A percentile compares a stretch with the other conserved stretches of the same genome.
These are phyloP conservation scores for Tinea trinotella DNA, from an alignment of 2,888 invertebrate genomes.

Conservation along the genomic window DNA sequence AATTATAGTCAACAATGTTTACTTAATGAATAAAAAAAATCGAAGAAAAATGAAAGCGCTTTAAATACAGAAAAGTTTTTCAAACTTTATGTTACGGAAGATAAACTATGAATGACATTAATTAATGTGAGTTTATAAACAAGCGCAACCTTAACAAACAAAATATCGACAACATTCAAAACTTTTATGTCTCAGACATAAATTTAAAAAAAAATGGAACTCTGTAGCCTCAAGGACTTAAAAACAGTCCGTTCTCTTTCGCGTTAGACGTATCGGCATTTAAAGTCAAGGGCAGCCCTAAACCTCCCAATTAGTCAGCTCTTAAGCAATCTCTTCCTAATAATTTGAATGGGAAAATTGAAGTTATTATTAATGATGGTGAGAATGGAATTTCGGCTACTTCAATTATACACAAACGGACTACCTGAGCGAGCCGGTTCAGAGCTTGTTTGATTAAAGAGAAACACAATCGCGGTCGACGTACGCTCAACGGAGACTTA, in stretches of 20 bases:
- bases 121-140: constrained; percentile 5
- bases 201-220: not conserved
- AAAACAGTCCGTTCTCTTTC: not conserved
- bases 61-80: too few species aligned
- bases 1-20: too few species aligned
- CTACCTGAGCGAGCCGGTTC: constrained; percentile 31
- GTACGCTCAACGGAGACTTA: constrained; percentile 47
- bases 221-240: not conserved
- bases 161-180: not conserved
- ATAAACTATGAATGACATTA: constrained; percentile 12
- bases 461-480: constrained; percentile 49
- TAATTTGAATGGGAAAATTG: constrained; percentile 57
- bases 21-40: too few species aligned
- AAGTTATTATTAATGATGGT: not conserved
- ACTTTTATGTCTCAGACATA: not conserved
- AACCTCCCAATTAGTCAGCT: constrained; percentile 57
- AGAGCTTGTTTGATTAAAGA: constrained; percentile 51
- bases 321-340: constrained; percentile 49
- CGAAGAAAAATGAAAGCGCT: too few species aligned
- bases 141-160: not conserved
- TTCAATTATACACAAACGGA: not conserved
- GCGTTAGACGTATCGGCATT: not conserved
- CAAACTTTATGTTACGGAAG: not conserved
- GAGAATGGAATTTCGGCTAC: constrained; percentile 7
- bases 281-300: constrained; percentile 39